Base-by-base conservation (phyloP, 2,113 vertebrate genomes). In the Sorex fumeus region DNA sequence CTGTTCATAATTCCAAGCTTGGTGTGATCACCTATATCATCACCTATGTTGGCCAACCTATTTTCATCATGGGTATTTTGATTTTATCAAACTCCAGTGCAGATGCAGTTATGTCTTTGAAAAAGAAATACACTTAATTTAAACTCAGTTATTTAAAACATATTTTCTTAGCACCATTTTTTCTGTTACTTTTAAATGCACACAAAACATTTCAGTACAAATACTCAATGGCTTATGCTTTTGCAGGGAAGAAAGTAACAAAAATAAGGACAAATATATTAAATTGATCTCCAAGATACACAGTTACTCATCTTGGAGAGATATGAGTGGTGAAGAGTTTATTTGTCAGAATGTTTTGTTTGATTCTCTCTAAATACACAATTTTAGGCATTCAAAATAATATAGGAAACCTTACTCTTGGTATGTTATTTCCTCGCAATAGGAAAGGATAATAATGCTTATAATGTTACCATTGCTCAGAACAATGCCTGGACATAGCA, bases 331-430 rank as follows among this genome's bases (percentile, higher is more conserved):
- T 81, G 16, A 88, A 81, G 21, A 71, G 60, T 80, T 84, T 84
- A 78, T 87, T 88, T 93, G 18, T 84, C 53, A 67, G 69, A 78
- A 27, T 87, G 25, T 77, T 87, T 91, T 87, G 70, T 15, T 80
- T 90, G 27, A 6, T 28, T 84, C 6, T 60, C 16, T 90, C 76
- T 87, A n/a, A 90, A 84, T 62, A 71, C 1, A 50, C 28, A 28
- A 50, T 62, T 27, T 7, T 91, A 34, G 86, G 32, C 43, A 47
- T 40, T 6, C 62, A 57, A 88, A 90, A 32, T 82, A 82, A 64
- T 66, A 69, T n/a, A 45, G 32, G 30, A 76, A 88, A 70, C 79
- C 34, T 88, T 88, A 8, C 21, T n/a, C 15, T 82, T 86, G 43
- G 10, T 70, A 27, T 82, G 13, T 70, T 77, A 60, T 72, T 85